Evolutionary conservation across 2,888 invertebrate genomes (phyloP).

Genomic region (Ormyrus rosae): DNA sequence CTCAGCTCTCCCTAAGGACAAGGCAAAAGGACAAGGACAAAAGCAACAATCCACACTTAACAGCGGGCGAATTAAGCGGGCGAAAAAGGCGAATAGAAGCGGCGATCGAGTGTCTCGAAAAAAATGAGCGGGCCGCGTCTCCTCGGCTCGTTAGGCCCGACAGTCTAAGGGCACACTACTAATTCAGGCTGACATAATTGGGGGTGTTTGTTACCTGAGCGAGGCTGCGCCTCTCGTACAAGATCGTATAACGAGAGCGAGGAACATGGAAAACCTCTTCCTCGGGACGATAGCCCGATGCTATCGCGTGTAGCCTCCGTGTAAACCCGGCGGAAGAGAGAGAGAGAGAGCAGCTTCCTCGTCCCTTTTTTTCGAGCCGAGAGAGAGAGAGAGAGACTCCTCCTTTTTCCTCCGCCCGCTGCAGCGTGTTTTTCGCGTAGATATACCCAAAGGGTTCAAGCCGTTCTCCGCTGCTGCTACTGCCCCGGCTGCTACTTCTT

Average conservation of each 20-base stretch:
- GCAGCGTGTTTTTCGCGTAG: slow-evolving; percentile 39
- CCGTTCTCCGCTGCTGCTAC: neutral
- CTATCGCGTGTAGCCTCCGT: slow-evolving; percentile 65
- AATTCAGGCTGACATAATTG: slow-evolving; percentile 76
- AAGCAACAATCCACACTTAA: slow-evolving; percentile 18
- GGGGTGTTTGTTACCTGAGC: slow-evolving; percentile 75
- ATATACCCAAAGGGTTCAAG: neutral
- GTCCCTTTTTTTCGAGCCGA: slow-evolving; percentile 33
- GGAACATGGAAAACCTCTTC: slow-evolving; percentile 76
- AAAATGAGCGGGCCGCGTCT: slow-evolving; percentile 5
- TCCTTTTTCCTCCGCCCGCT: neutral
- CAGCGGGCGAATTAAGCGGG: slow-evolving; percentile 35
- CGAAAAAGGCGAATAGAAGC: neutral
- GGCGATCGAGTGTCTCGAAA: slow-evolving; percentile 32
- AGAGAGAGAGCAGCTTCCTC: slow-evolving; percentile 12
- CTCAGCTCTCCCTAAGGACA: neutral
- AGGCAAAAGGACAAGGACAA: neutral
- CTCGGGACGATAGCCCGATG: slow-evolving; percentile 72
- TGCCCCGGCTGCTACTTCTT: slow-evolving; percentile 1
- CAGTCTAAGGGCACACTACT: slow-evolving; percentile 71
- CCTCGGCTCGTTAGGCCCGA: slow-evolving; percentile 71
- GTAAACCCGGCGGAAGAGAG: neutral
- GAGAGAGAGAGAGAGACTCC: slow-evolving; percentile 10
- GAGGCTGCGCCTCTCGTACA: slow-evolving; percentile 65
- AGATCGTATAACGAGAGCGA: slow-evolving; percentile 75